Percentiles rank a stretch among this genome's conserved stretches.
phyloP scores from a whole-genome alignment of 2,113 vertebrate genomes.

The Brachyhypopomus gauderio region DNA sequence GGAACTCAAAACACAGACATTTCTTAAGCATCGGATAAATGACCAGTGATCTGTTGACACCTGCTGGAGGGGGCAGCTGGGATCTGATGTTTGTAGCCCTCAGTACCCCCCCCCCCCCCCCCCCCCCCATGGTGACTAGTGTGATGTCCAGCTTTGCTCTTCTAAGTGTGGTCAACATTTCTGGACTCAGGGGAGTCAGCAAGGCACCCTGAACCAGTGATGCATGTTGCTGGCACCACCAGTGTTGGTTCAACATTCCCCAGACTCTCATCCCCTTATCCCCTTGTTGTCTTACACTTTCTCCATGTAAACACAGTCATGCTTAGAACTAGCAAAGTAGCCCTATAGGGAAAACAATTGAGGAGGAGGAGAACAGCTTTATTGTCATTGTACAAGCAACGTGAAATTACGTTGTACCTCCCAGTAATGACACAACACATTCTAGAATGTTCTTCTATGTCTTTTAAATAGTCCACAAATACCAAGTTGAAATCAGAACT shows the following conservation, averaged over 20 bases:
- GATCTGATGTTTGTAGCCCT: slow-evolving; percentile 16
- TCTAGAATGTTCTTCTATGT: too few species aligned
- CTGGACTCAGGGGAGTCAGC: slow-evolving; percentile 53
- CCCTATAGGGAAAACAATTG: too few species aligned
- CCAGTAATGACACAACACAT: too few species aligned
- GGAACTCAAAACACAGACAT: neutral
- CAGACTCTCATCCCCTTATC: neutral
- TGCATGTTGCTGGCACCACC: neutral
- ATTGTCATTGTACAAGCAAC: too few species aligned
- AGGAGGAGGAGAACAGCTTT: too few species aligned
- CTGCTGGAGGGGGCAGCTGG: neutral
- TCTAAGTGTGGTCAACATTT: slow-evolving; percentile 26
- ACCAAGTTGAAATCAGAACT: neutral
- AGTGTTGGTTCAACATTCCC: neutral
- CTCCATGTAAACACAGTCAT: slow-evolving; percentile 13
- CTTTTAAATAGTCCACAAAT: too few species aligned
- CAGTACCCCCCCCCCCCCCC: too few species aligned
- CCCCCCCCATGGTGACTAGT: neutral
- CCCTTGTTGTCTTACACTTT: slow-evolving; percentile 4
- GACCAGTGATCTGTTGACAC: neutral
- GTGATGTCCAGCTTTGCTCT: neutral
- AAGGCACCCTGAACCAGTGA: slow-evolving; percentile 52
- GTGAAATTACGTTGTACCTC: too few species aligned
- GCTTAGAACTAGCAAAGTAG: too few species aligned
- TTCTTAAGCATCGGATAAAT: neutral